These are phyloP conservation scores for Hofmannophila pseudospretella DNA, from an alignment of 2,888 invertebrate genomes.

Conservation along the genomic window DNA sequence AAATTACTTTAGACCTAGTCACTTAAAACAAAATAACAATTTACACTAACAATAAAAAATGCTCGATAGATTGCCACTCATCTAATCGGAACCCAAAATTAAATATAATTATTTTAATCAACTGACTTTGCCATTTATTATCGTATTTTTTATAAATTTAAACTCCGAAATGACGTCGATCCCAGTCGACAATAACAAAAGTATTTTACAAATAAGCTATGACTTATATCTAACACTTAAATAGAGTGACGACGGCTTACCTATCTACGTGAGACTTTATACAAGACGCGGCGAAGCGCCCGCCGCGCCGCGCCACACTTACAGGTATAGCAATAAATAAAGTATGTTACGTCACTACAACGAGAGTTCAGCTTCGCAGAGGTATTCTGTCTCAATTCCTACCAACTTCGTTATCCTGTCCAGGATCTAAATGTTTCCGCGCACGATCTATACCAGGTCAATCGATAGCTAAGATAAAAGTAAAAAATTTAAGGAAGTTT, in stretches of 20 bases:
- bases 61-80: conserved; percentile 72
- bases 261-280: conserved; percentile 46
- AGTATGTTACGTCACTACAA: conserved; percentile 47
- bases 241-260: conserved; percentile 58
- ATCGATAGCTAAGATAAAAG: conserved; percentile 54
- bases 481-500: conserved; percentile 56
- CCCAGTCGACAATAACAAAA: conserved; percentile 75
- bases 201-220: conserved; percentile 70
- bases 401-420: conserved; percentile 31
- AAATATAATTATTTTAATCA: conserved; percentile 58
- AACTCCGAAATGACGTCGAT: conserved; percentile 74
- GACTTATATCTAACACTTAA: conserved; percentile 63
- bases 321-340: conserved; percentile 45
- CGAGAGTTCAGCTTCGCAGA: conserved; percentile 55
- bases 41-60: conserved; percentile 76
- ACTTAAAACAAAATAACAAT: conserved; percentile 78
- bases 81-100: conserved; percentile 68
- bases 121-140: conserved; percentile 65
- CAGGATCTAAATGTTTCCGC: conserved; percentile 23
- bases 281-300: conserved; percentile 22
- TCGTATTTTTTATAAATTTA: conserved; percentile 65
- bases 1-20: conserved; percentile 72
- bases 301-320: conserved; percentile 20
- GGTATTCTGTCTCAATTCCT: conserved; percentile 68
- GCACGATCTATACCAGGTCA: conserved; percentile 43